Percentiles rank a stretch among this genome's conserved stretches.
These are phyloP conservation scores for Danionella cerebrum DNA, from an alignment of 2,113 vertebrate species.

Conservation along the genomic window DNA sequence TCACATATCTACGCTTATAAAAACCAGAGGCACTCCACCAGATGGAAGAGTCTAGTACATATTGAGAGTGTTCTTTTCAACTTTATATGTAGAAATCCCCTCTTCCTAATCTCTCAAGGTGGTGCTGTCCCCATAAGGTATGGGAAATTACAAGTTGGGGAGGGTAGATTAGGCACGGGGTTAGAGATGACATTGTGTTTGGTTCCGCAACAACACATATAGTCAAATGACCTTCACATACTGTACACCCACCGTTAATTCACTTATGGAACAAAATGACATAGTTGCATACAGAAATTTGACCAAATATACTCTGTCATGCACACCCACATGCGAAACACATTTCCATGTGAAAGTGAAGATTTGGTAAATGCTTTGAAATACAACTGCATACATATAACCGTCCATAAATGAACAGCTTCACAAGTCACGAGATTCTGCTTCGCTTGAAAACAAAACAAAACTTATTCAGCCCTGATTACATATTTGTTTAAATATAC, in stretches of 20 bases:
- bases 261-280: slow-evolving; percentile 3
- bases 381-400: not conserved
- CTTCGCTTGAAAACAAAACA: too few species aligned
- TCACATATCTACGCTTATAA: not conserved
- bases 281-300: slow-evolving; percentile 7
- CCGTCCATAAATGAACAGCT: not conserved
- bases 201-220: too few species aligned
- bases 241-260: not conserved
- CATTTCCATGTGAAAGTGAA: not conserved
- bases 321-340: slow-evolving; percentile 2
- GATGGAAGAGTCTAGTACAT: not conserved
- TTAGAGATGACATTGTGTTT: not conserved
- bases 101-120: not conserved
- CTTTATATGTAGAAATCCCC: slow-evolving; percentile 14
- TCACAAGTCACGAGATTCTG: not conserved
- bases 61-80: not conserved
- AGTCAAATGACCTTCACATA: too few species aligned
- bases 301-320: not conserved
- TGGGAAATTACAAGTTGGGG: not conserved
- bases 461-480: not conserved
- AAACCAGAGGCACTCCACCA: not conserved
- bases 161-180: not conserved
- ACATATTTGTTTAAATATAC: slow-evolving; percentile 20
- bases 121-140: slow-evolving; percentile 8
- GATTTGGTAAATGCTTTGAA: not conserved